Conservation (phyloP, 2,113 vertebrate genomes). For the Nothocercus nigrocapillus region DNA sequence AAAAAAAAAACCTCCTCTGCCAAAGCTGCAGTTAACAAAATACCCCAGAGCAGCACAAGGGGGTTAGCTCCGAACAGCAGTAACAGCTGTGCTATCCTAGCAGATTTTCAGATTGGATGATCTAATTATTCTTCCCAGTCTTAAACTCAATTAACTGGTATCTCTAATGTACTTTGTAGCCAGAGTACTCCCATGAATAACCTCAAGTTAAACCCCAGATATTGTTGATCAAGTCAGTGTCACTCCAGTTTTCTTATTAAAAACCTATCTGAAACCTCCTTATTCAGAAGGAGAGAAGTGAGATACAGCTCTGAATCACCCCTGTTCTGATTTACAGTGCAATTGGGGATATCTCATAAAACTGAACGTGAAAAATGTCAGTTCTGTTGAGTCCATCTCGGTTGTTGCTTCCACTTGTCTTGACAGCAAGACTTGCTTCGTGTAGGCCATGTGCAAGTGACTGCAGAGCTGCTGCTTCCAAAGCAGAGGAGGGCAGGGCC, state of each 20-base stretch:
- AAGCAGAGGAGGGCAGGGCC: background rate
- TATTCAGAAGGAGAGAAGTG: background rate
- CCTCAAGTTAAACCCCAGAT: background rate
- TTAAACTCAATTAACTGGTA: background rate
- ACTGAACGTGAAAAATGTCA: background rate
- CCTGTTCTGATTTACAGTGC: background rate
- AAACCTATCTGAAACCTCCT: background rate
- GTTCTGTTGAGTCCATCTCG: background rate
- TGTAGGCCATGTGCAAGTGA: rapidly evolving
- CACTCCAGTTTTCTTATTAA: background rate
- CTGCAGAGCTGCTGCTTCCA: rapidly evolving
- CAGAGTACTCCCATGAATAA: background rate
- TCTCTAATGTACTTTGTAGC: background rate
- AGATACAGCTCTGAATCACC: background rate
- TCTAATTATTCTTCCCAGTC: background rate
- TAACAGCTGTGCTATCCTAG: background rate
- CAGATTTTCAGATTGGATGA: background rate
- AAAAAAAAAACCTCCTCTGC: background rate
- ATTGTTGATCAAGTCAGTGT: slow-evolving; percentile 5
- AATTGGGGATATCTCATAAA: background rate
- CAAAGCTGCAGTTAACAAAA: background rate
- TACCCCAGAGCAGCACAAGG: background rate
- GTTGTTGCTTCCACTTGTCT: background rate
- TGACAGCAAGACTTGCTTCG: background rate
- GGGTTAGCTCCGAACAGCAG: background rate